Conservation (phyloP, 2,113 vertebrate genomes). For the Lasiurus borealis region DNA sequence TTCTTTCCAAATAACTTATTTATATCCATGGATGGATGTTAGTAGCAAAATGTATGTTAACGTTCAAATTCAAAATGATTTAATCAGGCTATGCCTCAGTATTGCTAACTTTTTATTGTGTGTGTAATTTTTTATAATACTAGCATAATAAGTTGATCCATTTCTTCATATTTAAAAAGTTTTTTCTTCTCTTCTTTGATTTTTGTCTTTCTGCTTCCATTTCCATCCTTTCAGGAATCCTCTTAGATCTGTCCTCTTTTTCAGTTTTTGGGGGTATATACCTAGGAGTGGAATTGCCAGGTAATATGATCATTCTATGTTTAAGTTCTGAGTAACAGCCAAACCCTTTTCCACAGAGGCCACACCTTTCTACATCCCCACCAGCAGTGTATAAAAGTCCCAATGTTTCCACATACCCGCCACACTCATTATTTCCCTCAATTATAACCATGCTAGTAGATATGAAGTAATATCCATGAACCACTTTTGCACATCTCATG, state of each 20-base stretch:
- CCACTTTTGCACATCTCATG: not conserved
- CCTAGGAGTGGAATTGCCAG: not conserved
- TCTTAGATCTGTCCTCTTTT: not conserved
- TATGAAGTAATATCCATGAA: not conserved
- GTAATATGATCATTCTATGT: not conserved
- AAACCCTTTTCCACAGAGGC: not conserved
- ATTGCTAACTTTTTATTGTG: not conserved
- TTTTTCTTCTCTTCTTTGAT: not conserved
- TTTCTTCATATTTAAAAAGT: not conserved
- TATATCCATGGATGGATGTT: not conserved
- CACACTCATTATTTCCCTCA: not conserved
- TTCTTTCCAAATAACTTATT: not conserved
- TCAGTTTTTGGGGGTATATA: not conserved
- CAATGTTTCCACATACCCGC: not conserved
- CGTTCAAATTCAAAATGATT: conserved; percentile 29
- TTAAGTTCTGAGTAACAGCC: not conserved
- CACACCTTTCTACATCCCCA: not conserved
- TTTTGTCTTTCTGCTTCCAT: not conserved
- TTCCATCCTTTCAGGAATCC: not conserved
- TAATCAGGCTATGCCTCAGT: not conserved
- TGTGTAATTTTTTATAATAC: not conserved
- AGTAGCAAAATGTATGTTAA: conserved; percentile 23
- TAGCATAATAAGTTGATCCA: not conserved
- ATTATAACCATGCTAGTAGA: not conserved
- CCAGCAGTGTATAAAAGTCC: not conserved